Evolutionary conservation across 2,797 vertebrate genomes (phyloP).

Genomic region (Leptodactylus fallax): DNA sequence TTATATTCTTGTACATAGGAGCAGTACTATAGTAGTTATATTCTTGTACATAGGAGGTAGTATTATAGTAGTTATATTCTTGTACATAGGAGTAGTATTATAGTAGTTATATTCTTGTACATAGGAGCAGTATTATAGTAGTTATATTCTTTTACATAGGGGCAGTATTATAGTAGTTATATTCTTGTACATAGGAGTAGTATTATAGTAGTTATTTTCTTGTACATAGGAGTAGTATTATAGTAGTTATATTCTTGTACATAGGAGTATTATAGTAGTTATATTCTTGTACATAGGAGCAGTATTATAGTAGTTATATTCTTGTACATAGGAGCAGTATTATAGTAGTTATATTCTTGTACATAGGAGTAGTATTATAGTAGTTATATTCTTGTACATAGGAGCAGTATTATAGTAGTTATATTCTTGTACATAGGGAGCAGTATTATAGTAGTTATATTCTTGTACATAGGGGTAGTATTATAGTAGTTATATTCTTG

Average conservation of each 20-base stretch:
- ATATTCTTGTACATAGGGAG: no score
- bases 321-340: not conserved
- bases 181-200: constrained; percentile 1
- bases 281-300: not conserved
- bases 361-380: not conserved
- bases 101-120: not conserved
- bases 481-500: not conserved
- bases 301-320: constrained; percentile 12
- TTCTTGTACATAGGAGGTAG: no score
- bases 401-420: no score
- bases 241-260: no score
- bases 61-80: constrained; percentile 26
- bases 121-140: not conserved
- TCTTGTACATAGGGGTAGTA: no score
- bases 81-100: not conserved
- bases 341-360: not conserved
- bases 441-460: not conserved
- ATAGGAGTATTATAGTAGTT: no score
- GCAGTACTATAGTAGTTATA: no score
- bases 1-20: no score
- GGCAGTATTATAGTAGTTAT: no score
- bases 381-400: no score
- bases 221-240: no score
- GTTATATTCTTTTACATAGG: no score
- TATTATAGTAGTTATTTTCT: constrained; percentile 15